Conservation (phyloP, 2,797 vertebrate species). For the Eleutherodactylus coqui region DNA sequence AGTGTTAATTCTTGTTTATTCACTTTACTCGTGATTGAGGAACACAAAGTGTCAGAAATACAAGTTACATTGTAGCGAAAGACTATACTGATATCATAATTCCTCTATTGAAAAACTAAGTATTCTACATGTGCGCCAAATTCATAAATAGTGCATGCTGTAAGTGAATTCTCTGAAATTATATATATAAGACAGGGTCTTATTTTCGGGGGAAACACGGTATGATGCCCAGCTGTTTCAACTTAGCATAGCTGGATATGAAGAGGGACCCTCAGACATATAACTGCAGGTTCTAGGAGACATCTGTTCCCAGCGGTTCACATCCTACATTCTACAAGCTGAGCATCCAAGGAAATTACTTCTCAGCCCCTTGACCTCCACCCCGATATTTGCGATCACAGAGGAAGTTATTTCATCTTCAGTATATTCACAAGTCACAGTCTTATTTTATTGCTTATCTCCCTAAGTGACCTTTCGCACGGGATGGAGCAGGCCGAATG, state of each 20-base stretch:
- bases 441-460: not conserved
- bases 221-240: not conserved
- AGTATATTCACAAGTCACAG: constrained; percentile 6
- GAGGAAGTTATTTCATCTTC: constrained; percentile 6
- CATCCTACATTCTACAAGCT: not conserved
- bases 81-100: not conserved
- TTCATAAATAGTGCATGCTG: not conserved
- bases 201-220: too few species aligned
- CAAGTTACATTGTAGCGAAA: too few species aligned
- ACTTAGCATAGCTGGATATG: not conserved
- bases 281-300: not conserved
- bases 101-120: not conserved
- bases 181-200: too few species aligned
- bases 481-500: too few species aligned
- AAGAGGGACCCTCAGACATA: not conserved
- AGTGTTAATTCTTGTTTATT: not conserved
- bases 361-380: constrained; percentile 13
- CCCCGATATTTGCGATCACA: not conserved
- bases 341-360: not conserved
- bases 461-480: too few species aligned
- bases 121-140: not conserved
- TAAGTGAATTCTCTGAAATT: not conserved
- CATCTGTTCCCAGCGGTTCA: not conserved
- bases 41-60: too few species aligned
- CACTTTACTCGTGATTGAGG: not conserved